phyloP scores from a whole-genome alignment of 2,888 invertebrate genomes.

The Ditula angustiorana region DNA sequence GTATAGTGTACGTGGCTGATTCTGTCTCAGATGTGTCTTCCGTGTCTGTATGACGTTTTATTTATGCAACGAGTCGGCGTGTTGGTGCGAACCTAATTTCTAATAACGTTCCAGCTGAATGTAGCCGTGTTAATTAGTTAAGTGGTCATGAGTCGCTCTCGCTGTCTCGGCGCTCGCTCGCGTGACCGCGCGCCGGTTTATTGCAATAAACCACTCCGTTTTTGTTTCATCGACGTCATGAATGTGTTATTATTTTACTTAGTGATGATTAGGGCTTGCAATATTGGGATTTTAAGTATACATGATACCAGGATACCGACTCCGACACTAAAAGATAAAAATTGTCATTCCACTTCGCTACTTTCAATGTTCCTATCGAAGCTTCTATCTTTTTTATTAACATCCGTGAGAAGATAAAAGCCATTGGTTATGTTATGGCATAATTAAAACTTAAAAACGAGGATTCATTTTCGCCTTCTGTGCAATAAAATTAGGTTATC shows the following conservation, averaged over 20 bases:
- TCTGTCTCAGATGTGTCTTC: constrained; percentile 8
- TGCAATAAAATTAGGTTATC: constrained; percentile 8
- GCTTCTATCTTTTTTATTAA: constrained; percentile 18
- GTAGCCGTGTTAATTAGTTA: constrained; percentile 69
- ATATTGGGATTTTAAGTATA: no score
- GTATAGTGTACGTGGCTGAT: neutral
- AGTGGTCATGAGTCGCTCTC: constrained; percentile 64
- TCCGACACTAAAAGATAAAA: no score
- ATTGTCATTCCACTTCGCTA: constrained; percentile 26
- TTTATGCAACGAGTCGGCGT: constrained; percentile 33
- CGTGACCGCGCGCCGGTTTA: constrained; percentile 54
- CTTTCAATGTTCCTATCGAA: constrained; percentile 23
- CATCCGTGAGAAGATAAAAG: constrained; percentile 21
- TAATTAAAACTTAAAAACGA: constrained; percentile 13
- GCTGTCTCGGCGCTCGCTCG: constrained; percentile 62
- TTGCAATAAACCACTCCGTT: constrained; percentile 48
- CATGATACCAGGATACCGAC: no score
- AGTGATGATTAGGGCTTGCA: no score
- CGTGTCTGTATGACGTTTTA: constrained; percentile 33
- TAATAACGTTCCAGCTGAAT: constrained; percentile 47
- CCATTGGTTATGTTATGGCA: constrained; percentile 6
- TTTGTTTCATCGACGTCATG: constrained; percentile 34
- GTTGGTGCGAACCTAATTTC: constrained; percentile 49
- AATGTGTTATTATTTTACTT: constrained; percentile 19
- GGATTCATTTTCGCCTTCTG: constrained; percentile 7